These are phyloP conservation scores for Styela clava DNA, from an alignment of 23 tunicate genomes.

Conservation along the genomic window DNA sequence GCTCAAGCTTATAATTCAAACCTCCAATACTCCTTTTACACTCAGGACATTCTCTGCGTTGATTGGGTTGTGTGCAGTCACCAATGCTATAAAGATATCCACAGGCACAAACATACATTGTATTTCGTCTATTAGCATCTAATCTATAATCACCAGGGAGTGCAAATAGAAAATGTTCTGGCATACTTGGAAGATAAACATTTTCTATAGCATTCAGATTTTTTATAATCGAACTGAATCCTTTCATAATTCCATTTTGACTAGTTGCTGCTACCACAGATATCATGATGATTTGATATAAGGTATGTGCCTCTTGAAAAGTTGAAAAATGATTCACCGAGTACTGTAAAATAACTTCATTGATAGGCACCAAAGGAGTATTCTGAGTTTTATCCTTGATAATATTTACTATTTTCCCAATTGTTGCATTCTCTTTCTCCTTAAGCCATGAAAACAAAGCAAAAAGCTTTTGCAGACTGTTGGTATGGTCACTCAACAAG, in stretches of 20 bases:
- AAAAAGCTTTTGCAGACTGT: neutral
- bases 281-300: conserved; percentile 4
- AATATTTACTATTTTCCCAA: neutral
- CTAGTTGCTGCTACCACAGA: neutral
- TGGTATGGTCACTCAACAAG: neutral
- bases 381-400: neutral
- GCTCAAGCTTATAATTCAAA: conserved; percentile 15
- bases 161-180: neutral
- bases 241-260: neutral
- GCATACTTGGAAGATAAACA: conserved; percentile 12
- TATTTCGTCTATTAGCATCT: neutral
- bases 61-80: conserved; percentile 53
- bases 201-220: neutral
- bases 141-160: conserved; percentile 4
- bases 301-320: neutral
- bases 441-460: conserved; percentile 1
- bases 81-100: conserved; percentile 62
- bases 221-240: neutral
- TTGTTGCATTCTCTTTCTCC: neutral
- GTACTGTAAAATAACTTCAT: too few relatives aligned
- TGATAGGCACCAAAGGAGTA: neutral
- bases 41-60: conserved; percentile 39
- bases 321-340: neutral
- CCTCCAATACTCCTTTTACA: conserved; percentile 48
- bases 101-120: conserved; percentile 45